Base-by-base conservation (phyloP, 2,113 vertebrate species). In the Cavia porcellus region DNA sequence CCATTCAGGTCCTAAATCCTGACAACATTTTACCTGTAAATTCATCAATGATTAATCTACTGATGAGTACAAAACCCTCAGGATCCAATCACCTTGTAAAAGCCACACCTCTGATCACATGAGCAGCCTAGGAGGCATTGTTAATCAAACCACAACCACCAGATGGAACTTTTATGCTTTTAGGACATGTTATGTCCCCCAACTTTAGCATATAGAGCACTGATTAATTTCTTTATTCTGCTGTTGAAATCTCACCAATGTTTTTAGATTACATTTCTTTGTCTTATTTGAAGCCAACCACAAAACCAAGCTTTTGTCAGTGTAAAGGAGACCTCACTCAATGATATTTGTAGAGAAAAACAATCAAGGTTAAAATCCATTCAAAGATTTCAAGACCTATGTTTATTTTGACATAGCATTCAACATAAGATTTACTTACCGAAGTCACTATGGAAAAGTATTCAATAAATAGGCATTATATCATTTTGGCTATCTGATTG, bases 401-500 rank as follows among this genome's bases (percentile, higher is more conserved):
- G 19, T 50, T 81, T 70, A 68, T n/a, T 77, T 93, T 68, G 50
- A 47, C 47, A 32, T 79, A 94, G 19, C 59, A 68, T 72, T n/a
- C 30, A 74, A 42, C 30, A 59, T 91, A 66, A 92, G 86, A 75
- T 94, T 92, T 89, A 59, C 38, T 64, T 91, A 52, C 59, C 62
- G 55, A 91, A 32, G 90, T 92, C 74, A 66, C 22, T 70, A 57
- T 28, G 57, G 83, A 62, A 89, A 95, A 66, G 70, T 64, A 66
- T 83, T 86, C 93, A 90, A 89, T 93, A 96, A 96, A 92, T 30
- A 96, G 61, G 42, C n/a, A 50, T 95, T 81, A 83, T 81, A 80
- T 81, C 66, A 89, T 82, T 88, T 84, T 84, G 59, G 28, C 90
- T 75, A 20, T 70, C 88, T 81, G 94, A 91, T 85, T 57, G 79